phyloP scores from a whole-genome alignment of 2,888 invertebrate genomes.

The Pycnomerus fuliginosus region DNA sequence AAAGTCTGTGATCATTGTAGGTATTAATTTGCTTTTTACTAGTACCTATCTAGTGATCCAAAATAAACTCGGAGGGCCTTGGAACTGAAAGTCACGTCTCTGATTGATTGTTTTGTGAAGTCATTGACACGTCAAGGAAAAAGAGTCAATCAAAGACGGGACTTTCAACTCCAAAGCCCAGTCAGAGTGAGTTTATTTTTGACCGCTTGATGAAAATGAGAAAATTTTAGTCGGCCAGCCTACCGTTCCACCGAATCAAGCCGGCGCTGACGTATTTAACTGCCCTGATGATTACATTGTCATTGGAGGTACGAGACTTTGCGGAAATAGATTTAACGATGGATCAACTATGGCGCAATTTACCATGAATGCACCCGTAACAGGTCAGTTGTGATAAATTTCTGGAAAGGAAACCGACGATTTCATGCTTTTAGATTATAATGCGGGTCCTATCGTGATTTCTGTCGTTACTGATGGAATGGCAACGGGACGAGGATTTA shows the following conservation, averaged over 20 bases:
- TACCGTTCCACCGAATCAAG: conserved; percentile 66
- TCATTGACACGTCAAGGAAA: too few species aligned
- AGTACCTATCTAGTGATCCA: too few species aligned
- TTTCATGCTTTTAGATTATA: conserved; percentile 57
- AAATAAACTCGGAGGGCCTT: too few species aligned
- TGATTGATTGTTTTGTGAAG: too few species aligned
- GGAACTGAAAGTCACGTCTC: too few species aligned
- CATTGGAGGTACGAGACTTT: conserved; percentile 68
- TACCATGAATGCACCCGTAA: conserved; percentile 67
- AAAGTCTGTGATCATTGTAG: too few species aligned
- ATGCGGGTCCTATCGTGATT: conserved; percentile 69
- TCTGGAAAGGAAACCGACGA: neutral
- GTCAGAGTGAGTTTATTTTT: too few species aligned
- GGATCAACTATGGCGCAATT: conserved; percentile 64
- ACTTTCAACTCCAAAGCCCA: too few species aligned
- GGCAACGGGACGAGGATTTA: conserved; percentile 69
- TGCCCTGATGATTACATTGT: conserved; percentile 76
- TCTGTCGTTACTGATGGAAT: conserved; percentile 67
- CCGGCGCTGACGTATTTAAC: conserved; percentile 72
- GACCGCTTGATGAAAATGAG: too few species aligned
- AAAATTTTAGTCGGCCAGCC: conserved; percentile 59
- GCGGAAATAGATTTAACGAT: conserved; percentile 74
- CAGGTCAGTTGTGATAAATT: conserved; percentile 52
- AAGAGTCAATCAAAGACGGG: too few species aligned
- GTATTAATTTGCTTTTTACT: too few species aligned